phyloP scores from a whole-genome alignment of 2,113 vertebrate genomes.

The Melanocharis versteri region DNA sequence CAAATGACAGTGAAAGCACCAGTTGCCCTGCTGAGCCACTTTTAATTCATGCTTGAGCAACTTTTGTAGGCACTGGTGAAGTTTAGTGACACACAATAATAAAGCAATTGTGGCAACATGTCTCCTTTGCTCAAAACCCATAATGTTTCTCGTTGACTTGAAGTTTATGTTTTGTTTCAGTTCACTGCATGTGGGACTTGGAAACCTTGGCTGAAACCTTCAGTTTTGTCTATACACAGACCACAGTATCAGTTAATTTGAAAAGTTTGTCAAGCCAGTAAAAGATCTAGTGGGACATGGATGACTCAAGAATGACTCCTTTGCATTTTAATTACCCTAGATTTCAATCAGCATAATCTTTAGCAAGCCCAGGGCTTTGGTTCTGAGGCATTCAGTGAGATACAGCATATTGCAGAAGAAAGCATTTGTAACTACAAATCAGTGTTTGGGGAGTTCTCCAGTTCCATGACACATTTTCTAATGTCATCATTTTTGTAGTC shows the following conservation, averaged over 20 bases:
- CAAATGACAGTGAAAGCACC: neutral
- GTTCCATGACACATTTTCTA: neutral
- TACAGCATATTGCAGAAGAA: neutral
- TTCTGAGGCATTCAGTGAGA: neutral
- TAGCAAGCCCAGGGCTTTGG: neutral
- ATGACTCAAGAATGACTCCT: neutral
- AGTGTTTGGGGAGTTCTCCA: neutral
- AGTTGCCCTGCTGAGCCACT: neutral
- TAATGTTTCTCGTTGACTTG: neutral
- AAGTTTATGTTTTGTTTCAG: neutral
- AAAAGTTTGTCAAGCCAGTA: neutral
- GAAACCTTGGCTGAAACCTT: neutral
- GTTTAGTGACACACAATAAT: neutral
- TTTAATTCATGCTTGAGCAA: neutral
- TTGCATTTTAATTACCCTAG: neutral
- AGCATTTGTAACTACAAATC: neutral
- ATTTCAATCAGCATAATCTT: neutral
- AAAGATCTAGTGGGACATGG: neutral
- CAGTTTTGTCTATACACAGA: neutral
- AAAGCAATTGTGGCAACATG: neutral
- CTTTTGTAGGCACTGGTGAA: neutral
- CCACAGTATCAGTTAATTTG: neutral
- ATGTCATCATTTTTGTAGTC: neutral
- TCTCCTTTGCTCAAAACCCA: neutral
- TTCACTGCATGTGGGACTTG: neutral